Base-by-base conservation (phyloP, 2,888 invertebrate species). In the Tuberolachnus salignus region DNA sequence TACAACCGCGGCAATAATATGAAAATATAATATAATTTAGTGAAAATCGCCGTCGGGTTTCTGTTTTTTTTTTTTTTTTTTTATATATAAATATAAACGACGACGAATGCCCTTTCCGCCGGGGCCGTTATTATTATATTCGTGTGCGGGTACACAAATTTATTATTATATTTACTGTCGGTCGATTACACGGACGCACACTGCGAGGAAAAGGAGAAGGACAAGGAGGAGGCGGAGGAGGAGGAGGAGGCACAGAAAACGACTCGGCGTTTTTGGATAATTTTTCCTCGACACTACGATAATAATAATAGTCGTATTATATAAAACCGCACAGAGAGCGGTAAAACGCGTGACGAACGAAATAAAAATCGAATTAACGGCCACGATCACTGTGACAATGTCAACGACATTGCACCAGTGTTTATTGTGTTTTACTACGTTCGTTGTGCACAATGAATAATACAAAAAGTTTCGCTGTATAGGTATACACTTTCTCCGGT, bases 311-410 rank as follows among this genome's bases (percentile, higher is more conserved):
- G n/a, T n/a, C 42, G 44, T 23, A 16, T 46, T 49, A 19, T 49
- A n/a, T 23, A 49, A 16, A 63, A 13, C 34, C 19, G n/a, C 21
- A 21, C 42, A 6, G 51, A 51, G 26, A 26, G 26, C 44, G 71
- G 44, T 26, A 57, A 59, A 46, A 49, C 26, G 71, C 46, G 71
- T 59, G 71, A 71, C 71, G 16, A 57, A 71, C 71, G 71, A 71
- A 71, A 71, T 59, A 19, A 57, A 71, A 71, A 59, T 49, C 46
- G 59, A 71, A 71, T 71, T 71, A 71, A 71, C 71, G 14, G 34
- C 70, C 44, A 57, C 23, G 44, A 70, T 44, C 53, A 49, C 44
- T 57, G 44, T 69, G 69, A 70, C 70, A 57, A 57, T 44, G 55
- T 57, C 44, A 21, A 57, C 55, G 42, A 42, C 70, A 42, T 55